Evolutionary conservation across 1,140 invertebrate species (phyloP), one percentile per base, ranked within the genome.

Genomic region (Drosophila ambigua): DNA sequence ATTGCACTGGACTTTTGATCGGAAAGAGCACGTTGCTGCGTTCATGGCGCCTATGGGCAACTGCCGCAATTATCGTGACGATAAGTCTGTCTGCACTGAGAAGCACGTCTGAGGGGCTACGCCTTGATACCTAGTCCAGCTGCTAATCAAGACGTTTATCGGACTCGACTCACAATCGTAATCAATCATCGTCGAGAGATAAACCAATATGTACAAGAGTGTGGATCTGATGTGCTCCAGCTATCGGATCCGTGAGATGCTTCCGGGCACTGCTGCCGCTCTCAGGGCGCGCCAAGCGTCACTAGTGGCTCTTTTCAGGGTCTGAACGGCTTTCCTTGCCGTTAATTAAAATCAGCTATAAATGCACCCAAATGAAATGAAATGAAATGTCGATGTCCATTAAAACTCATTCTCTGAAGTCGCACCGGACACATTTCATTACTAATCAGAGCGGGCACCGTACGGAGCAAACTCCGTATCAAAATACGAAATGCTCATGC

Each of bases 391-490:
- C 31, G 26, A 41, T 13, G 44, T 41, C 16, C 66, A 72, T 88
- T 69, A 79, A 87, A 79, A 76, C 69, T 75, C 79, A 82, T 75
- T 63, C 71, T 39, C 35, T 39, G 35, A 61, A 57, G 60, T 60
- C 48, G 44, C 35, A 39, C 35, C 35, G 46, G 35, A 46, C 46
- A 67, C 67, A 77, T 74, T 68, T 85, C 77, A 73, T 67, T 84
- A 81, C 78, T 88, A 88, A 87, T 88, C 79, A 79, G 79, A 79
- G 61, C 55, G 54, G 60, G 66, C 41, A 51, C 60, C 60, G 50
- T 41, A 59, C 50, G 49, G 51, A 57, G 55, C n/a, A n/a, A n/a
- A n/a, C n/a, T n/a, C n/a, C n/a, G n/a, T n/a, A n/a, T n/a, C n/a
- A n/a, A n/a, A n/a, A 46, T 63, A 35, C 43, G 41, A 50, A 71